Evolutionary conservation across 2,888 invertebrate genomes (phyloP).

Genomic region (Drosophila hamatofila): DNA sequence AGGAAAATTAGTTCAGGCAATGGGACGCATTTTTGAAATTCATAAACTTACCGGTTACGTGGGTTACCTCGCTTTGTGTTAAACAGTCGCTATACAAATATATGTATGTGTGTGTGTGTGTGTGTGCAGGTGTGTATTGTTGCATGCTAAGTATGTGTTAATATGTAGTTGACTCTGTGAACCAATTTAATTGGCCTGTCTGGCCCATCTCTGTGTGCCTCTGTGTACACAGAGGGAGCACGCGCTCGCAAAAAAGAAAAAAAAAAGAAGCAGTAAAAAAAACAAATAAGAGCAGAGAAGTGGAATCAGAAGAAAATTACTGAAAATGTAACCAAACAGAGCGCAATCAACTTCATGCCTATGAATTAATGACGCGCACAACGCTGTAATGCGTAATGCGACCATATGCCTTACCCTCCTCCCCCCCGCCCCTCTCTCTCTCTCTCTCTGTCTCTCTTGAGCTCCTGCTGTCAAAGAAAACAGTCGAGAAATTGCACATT

Average conservation of each 20-base stretch:
- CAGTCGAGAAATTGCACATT: neutral
- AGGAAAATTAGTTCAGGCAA: constrained; percentile 72
- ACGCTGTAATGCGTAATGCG: constrained; percentile 57
- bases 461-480: neutral
- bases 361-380: constrained; percentile 72
- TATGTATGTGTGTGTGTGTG: constrained; percentile 3
- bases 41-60: constrained; percentile 66
- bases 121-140: constrained; percentile 9
- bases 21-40: constrained; percentile 73
- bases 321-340: constrained; percentile 53
- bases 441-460: neutral
- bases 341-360: constrained; percentile 75
- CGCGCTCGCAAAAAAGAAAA: constrained; percentile 1
- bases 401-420: neutral
- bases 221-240: constrained; percentile 19
- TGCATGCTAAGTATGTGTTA: constrained; percentile 69
- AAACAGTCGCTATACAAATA: neutral
- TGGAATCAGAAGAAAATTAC: constrained; percentile 9
- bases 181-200: constrained; percentile 75
- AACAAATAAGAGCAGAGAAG: no score
- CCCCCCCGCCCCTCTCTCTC: no score
- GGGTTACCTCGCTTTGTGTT: constrained; percentile 30
- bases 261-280: neutral
- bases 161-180: constrained; percentile 75
- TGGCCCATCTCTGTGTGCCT: constrained; percentile 19